phyloP scores from a whole-genome alignment of 2,888 invertebrate genomes.

The Cremastobaeus sp. region DNA sequence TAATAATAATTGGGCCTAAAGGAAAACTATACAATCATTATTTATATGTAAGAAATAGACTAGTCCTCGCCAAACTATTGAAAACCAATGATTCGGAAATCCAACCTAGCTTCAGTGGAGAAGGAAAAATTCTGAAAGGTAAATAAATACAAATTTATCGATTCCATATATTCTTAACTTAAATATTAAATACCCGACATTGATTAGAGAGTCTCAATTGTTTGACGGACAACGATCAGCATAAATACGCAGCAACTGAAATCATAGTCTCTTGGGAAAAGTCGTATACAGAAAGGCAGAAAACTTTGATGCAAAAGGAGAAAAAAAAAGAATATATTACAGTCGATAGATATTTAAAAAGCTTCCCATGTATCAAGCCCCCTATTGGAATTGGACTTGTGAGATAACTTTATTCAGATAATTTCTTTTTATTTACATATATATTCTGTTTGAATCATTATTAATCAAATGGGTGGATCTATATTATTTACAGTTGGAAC shows the following conservation, averaged over 20 bases:
- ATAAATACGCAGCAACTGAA: not conserved
- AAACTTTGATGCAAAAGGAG: not conserved
- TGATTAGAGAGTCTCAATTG: no score
- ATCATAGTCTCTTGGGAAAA: slow-evolving; percentile 1
- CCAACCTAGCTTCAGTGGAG: not conserved
- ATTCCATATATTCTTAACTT: not conserved
- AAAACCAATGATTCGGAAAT: not conserved
- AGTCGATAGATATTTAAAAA: not conserved
- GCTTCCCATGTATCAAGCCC: slow-evolving; percentile 6
- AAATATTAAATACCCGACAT: not conserved
- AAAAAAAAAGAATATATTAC: not conserved
- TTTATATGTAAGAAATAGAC: not conserved
- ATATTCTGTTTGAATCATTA: not conserved
- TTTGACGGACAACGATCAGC: not conserved
- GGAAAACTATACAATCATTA: not conserved
- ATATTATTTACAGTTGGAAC: no score
- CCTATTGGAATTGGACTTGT: slow-evolving; percentile 5
- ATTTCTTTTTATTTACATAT: not conserved
- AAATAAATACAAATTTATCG: not conserved
- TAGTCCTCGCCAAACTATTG: not conserved
- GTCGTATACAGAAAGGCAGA: slow-evolving; percentile 1
- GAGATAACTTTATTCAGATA: not conserved
- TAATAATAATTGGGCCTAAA: not conserved
- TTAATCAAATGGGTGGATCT: not conserved
- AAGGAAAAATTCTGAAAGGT: not conserved